Percentiles rank a stretch among this genome's conserved stretches.
Conservation (phyloP, 2,113 vertebrate species). For the Chrysochloris asiatica region DNA sequence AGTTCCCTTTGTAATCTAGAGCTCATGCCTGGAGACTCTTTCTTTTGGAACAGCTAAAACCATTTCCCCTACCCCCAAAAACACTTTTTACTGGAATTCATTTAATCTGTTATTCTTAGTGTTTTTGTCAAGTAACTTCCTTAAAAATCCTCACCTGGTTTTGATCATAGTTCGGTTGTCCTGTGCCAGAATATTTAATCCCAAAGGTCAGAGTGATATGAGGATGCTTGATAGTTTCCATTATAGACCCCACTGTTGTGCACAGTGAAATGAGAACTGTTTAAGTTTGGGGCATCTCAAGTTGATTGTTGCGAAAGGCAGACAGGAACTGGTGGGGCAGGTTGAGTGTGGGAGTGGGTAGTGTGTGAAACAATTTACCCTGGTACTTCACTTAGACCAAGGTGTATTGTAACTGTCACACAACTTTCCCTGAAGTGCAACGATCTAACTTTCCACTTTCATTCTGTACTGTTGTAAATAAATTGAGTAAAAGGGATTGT, state of each 20-base stretch:
- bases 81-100: constrained; percentile 59
- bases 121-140: constrained; percentile 15
- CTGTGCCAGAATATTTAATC: not conserved
- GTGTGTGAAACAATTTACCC: not conserved
- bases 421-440: not conserved
- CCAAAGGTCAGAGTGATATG: not conserved
- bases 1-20: not conserved
- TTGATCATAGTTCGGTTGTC: constrained; percentile 9
- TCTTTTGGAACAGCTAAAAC: not conserved
- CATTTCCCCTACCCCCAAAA: not conserved
- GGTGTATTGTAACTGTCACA: too few relatives aligned
- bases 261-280: not conserved
- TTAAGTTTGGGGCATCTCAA: not conserved
- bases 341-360: not conserved
- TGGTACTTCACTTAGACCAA: too few relatives aligned
- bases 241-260: not conserved
- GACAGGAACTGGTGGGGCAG: not conserved
- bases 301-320: not conserved
- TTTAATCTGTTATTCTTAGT: too few relatives aligned
- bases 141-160: constrained; percentile 29
- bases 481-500: not conserved
- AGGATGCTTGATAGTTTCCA: not conserved
- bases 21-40: not conserved
- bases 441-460: not conserved
- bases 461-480: not conserved